Evolutionary conservation across 1,140 invertebrate genomes (phyloP), one percentile per base, ranked within the genome.

Genomic region (Penaeus indicus): DNA sequence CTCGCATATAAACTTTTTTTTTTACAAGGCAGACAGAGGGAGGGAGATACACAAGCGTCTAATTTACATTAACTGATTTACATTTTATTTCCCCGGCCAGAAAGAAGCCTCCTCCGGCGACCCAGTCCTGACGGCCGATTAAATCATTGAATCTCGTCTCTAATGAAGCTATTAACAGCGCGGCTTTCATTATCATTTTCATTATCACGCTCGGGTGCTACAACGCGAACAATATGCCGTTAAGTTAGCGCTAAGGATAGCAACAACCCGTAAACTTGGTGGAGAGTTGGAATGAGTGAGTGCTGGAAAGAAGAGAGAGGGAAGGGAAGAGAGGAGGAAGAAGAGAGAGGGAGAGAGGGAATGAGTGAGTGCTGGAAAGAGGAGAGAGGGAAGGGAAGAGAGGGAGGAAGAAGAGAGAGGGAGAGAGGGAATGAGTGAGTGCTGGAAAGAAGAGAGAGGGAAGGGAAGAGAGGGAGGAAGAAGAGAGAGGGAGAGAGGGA

Each of bases 121-220:
- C 83, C 83, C 8, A 47, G 38, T 54, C 64, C 75, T 75, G 72
- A 10, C 72, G 47, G 72, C 22, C 84, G 84, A 85, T 85, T 85
- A 85, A 75, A 85, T 85, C 84, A 85, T 62, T 85, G 84, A 85
- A 85, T 85, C 84, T 85, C 84, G 84, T 85, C 84, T 85, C 69
- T 85, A 85, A 85, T 85, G 84, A 85, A 85, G 72, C 84, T 85
- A 85, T 85, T 85, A 85, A 85, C 84, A 78, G 84, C 84, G 42
- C 72, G 84, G 54, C 72, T 78, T 85, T 85, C 84, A 85, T 85
- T 85, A 85, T 75, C 69, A 27, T 42, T 42, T 69, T 75, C 69
- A 85, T 85, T 85, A 85, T 85, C 84, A 61, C 13, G 72, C 84
- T 11, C 69, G 62, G 25, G 47, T 77, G 84, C 62, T 85, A 85